Conservation (phyloP, 2,888 invertebrate species). For the Margaritifera margaritifera region DNA sequence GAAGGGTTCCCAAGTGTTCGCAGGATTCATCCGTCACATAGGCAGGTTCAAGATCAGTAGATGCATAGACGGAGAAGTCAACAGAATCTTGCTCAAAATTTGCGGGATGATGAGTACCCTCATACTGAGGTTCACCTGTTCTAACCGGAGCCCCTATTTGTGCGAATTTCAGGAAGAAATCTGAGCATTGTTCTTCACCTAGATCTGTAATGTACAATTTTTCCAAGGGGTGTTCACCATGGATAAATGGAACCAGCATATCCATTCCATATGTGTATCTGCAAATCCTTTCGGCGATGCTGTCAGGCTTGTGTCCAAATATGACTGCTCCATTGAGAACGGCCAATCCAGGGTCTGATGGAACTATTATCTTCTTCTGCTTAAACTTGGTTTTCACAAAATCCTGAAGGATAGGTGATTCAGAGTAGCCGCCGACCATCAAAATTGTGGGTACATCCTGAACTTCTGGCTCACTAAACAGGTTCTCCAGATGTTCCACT, state of each 20-base stretch:
- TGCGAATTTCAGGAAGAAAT: conserved; percentile 33
- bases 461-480: conserved; percentile 22
- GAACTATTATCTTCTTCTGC: conserved; percentile 34
- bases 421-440: conserved; percentile 47
- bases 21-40: conserved; percentile 29
- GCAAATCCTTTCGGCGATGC: conserved; percentile 27
- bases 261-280: conserved; percentile 36
- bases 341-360: conserved; percentile 35
- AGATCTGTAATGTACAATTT: conserved; percentile 18
- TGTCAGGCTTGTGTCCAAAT: conserved; percentile 36
- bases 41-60: conserved; percentile 22
- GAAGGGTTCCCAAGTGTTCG: conserved; percentile 24
- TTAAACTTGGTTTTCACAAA: conserved; percentile 22
- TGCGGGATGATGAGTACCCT: conserved; percentile 22
- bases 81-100: conserved; percentile 8
- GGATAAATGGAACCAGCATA: conserved; percentile 17
- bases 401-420: conserved; percentile 33
- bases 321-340: conserved; percentile 43
- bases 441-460: conserved; percentile 33
- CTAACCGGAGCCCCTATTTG: conserved; percentile 25
- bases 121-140: conserved; percentile 25
- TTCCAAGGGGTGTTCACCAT: conserved; percentile 23
- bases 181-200: conserved; percentile 20
- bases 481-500: conserved; percentile 22
- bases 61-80: conserved; percentile 25